These are phyloP conservation scores for Oegoconia quadripuncta DNA, from an alignment of 2,888 invertebrate genomes.

Conservation along the genomic window DNA sequence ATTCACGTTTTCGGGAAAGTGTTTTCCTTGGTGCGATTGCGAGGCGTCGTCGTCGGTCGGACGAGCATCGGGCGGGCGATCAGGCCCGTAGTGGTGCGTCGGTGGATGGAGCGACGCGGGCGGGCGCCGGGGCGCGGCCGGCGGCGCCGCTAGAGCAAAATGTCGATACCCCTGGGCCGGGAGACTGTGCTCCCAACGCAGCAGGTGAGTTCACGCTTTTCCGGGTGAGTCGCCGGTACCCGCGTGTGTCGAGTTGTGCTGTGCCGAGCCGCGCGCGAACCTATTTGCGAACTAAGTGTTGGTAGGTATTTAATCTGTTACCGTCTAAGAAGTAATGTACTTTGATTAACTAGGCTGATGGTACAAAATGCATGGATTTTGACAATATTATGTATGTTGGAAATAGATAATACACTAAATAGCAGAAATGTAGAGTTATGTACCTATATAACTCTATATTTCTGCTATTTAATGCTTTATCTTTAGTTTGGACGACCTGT, in stretches of 20 bases:
- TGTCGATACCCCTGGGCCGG: conserved; percentile 77
- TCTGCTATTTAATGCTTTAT: no score
- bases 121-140: conserved; percentile 76
- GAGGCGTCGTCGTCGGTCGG: conserved; percentile 43
- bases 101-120: conserved; percentile 72
- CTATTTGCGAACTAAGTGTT: no score
- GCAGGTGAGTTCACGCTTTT: conserved; percentile 62
- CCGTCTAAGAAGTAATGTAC: no score
- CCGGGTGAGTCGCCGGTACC: conserved; percentile 20
- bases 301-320: no score
- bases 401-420: no score
- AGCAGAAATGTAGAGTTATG: no score
- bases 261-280: conserved; percentile 5
- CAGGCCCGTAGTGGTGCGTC: conserved; percentile 51
- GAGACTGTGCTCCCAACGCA: conserved; percentile 73
- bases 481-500: no score
- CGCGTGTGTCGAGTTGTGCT: conserved; percentile 8
- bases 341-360: no score
- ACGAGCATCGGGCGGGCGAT: conserved; percentile 40
- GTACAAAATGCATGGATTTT: no score
- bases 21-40: conserved; percentile 69
- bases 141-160: conserved; percentile 74
- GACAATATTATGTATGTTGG: no score
- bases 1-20: conserved; percentile 55
- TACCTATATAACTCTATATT: no score